Conservation (phyloP, 2,113 vertebrate genomes). For the Tonatia bakeri region DNA sequence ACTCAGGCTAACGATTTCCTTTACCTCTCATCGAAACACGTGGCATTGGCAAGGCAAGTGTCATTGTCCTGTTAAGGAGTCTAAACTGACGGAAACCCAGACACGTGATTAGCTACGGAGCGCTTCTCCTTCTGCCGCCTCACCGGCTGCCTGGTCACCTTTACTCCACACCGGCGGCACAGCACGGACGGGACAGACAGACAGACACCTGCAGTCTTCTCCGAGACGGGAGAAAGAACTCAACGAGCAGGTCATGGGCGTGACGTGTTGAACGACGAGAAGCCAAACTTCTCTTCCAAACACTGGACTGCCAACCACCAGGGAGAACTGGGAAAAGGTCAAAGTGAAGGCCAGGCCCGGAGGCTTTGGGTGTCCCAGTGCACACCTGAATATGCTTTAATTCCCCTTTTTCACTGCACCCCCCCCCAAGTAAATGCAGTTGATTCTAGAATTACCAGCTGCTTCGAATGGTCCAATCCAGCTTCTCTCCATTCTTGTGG, state of each 20-base stretch:
- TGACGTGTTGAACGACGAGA: neutral
- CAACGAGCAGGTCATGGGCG: neutral
- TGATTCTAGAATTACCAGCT: neutral
- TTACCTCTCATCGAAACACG: neutral
- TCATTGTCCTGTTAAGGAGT: neutral
- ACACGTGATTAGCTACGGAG: neutral
- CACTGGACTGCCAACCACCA: neutral
- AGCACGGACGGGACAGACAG: neutral
- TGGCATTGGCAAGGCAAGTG: neutral
- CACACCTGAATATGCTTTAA: neutral
- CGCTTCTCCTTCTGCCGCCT: neutral
- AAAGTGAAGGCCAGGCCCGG: neutral
- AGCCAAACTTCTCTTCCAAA: neutral
- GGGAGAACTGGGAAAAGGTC: neutral
- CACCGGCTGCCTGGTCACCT: neutral
- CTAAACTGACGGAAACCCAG: neutral
- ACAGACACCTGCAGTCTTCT: neutral
- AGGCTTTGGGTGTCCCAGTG: accelerated
- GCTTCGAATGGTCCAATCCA: neutral
- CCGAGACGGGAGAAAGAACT: neutral
- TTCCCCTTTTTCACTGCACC: neutral
- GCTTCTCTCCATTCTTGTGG: neutral
- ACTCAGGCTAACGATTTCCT: neutral
- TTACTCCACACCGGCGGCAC: neutral
- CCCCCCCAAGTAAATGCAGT: neutral